Conservation (phyloP, 2,113 vertebrate genomes). For the Nansenia antarctica region DNA sequence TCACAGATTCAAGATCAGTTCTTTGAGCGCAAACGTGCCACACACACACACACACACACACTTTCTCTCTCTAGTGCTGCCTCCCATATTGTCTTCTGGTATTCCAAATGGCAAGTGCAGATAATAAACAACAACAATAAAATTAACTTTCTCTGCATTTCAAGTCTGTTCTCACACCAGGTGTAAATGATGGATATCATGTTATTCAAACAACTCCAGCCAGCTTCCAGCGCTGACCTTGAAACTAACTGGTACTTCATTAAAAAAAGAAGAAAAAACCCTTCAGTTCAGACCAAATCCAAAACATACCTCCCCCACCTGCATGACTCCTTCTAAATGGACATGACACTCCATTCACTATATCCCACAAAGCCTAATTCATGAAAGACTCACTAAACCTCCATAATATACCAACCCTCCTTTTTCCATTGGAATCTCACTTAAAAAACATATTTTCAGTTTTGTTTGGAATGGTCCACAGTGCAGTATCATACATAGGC, state of each 20-base stretch:
- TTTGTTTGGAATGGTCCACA: conserved; percentile 4
- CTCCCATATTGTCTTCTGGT: background rate
- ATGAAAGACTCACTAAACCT: background rate
- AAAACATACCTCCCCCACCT: background rate
- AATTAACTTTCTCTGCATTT: background rate
- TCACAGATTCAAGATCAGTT: background rate
- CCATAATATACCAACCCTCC: background rate
- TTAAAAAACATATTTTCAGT: background rate
- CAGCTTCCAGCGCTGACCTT: conserved; percentile 10
- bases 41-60: too few relatives aligned
- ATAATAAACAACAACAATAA: background rate
- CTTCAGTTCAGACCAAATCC: conserved; percentile 1
- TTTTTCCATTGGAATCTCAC: background rate
- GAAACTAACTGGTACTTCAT: background rate
- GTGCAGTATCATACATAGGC: background rate
- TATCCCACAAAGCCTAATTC: background rate
- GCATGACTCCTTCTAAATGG: background rate
- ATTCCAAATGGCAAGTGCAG: conserved; percentile 2
- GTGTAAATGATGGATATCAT: background rate
- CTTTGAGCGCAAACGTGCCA: background rate
- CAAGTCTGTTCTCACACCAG: background rate
- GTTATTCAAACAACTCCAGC: background rate
- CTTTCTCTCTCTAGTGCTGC: background rate
- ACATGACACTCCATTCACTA: background rate
- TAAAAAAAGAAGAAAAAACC: too few relatives aligned